Conservation (phyloP, 92 coral and sea anemone genomes). For the Epizoanthus fatuus region DNA sequence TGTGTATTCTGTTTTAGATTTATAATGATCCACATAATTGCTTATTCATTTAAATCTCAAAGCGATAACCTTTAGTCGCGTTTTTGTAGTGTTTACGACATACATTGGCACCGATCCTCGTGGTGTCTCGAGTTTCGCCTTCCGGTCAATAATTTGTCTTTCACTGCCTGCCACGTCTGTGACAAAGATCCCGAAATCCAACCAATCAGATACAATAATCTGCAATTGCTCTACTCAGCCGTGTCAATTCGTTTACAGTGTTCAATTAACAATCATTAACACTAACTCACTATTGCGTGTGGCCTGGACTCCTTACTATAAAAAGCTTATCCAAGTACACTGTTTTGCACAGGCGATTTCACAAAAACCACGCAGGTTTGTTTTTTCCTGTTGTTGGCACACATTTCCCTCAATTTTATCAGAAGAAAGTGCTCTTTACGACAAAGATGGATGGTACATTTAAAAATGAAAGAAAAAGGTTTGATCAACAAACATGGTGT, state of each 20-base stretch:
- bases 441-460: not conserved
- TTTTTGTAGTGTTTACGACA: constrained; percentile 41
- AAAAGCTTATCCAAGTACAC: not conserved
- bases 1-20: constrained; percentile 73
- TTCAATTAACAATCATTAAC: constrained; percentile 82
- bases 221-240: constrained; percentile 58
- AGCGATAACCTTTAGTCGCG: constrained; percentile 90
- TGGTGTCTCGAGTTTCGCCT: constrained; percentile 70
- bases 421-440: not conserved
- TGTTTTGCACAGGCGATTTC: constrained; percentile 16
- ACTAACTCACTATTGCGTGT: constrained; percentile 81
- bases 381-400: not conserved
- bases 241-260: constrained; percentile 96
- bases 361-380: not conserved
- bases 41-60: constrained; percentile 87
- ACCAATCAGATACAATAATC: constrained; percentile 75
- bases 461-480: not conserved
- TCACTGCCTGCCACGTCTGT: constrained; percentile 46
- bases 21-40: constrained; percentile 87
- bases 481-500: not conserved
- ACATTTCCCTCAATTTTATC: not conserved
- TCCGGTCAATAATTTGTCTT: constrained; percentile 60
- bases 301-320: constrained; percentile 21
- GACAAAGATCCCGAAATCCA: constrained; percentile 15
- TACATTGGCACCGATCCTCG: constrained; percentile 62